phyloP scores from a whole-genome alignment of 1,140 invertebrate genomes.

The Eufriesea mexicana region DNA sequence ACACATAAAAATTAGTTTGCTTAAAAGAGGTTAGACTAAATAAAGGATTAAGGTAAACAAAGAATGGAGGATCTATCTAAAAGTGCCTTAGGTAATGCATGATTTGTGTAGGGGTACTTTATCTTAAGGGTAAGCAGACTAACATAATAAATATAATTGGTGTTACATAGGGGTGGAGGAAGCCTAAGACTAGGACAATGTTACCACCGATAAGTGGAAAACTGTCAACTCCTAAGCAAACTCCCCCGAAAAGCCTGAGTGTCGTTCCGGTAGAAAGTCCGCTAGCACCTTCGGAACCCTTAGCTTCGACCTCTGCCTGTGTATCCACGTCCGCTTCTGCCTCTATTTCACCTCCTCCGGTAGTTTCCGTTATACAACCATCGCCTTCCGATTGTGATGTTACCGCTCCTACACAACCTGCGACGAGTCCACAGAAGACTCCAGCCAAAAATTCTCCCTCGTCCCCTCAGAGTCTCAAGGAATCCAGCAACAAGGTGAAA shows the following conservation, averaged over 20 bases:
- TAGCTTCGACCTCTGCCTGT: conserved; percentile 80
- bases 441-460: conserved; percentile 81
- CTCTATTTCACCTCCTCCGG: conserved; percentile 81
- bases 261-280: conserved; percentile 78
- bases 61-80: conserved; percentile 5
- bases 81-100: neutral
- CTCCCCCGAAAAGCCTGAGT: conserved; percentile 80
- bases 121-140: neutral
- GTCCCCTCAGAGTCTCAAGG: conserved; percentile 84
- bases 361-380: conserved; percentile 80
- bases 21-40: neutral
- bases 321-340: conserved; percentile 78
- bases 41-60: conserved; percentile 22
- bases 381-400: conserved; percentile 77
- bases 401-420: conserved; percentile 76
- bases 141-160: conserved; percentile 66
- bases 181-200: conserved; percentile 88
- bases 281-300: conserved; percentile 80
- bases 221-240: conserved; percentile 83
- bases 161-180: conserved; percentile 87
- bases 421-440: conserved; percentile 80
- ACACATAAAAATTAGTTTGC: too few species aligned
- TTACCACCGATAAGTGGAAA: conserved; percentile 85
- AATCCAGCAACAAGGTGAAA: conserved; percentile 84
- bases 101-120: conserved; percentile 12